A percentile compares a stretch with the other conserved stretches of the same genome.
Conservation (phyloP, 2,888 invertebrate genomes). For the Epistrophe eligans region DNA sequence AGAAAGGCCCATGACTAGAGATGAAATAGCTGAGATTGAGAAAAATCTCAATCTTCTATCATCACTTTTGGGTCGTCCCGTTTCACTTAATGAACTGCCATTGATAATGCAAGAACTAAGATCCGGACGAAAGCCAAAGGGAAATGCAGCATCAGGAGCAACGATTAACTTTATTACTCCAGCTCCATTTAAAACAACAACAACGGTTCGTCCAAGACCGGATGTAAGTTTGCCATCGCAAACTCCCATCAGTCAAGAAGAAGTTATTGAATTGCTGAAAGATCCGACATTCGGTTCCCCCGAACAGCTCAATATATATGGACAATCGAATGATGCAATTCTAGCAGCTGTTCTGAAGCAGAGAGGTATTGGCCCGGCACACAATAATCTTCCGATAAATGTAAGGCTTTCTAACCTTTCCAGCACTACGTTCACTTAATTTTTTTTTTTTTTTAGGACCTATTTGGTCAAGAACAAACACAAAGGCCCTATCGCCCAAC, state of each 20-base stretch:
- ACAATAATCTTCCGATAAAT: conserved; percentile 79
- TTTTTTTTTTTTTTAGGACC: conserved; percentile 82
- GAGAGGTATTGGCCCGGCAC: conserved; percentile 89
- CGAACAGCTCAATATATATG: conserved; percentile 82
- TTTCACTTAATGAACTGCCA: conserved; percentile 75
- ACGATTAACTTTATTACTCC: conserved; percentile 57
- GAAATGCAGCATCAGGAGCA: conserved; percentile 60
- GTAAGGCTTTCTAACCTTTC: conserved; percentile 67
- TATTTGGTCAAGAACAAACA: conserved; percentile 85
- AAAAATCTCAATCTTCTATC: conserved; percentile 76
- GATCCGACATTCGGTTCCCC: conserved; percentile 78
- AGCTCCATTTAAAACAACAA: conserved; percentile 79
- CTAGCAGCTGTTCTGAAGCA: conserved; percentile 89
- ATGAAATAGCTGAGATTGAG: conserved; percentile 72
- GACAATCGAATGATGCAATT: conserved; percentile 88
- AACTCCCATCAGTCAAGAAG: conserved; percentile 69
- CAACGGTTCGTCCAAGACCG: conserved; percentile 77
- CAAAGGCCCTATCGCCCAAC: conserved; percentile 78
- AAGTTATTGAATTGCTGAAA: conserved; percentile 77
- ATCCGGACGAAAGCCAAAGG: conserved; percentile 73
- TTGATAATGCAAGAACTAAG: conserved; percentile 74
- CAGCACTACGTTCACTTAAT: neutral
- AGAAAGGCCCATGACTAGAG: conserved; percentile 80
- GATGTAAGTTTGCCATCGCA: conserved; percentile 80
- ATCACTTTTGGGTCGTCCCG: conserved; percentile 74